Percentiles rank a stretch among this genome's conserved stretches.
These are phyloP conservation scores for Dicrurus megarhynchus DNA, from an alignment of 2,113 vertebrate genomes.

Conservation along the genomic window DNA sequence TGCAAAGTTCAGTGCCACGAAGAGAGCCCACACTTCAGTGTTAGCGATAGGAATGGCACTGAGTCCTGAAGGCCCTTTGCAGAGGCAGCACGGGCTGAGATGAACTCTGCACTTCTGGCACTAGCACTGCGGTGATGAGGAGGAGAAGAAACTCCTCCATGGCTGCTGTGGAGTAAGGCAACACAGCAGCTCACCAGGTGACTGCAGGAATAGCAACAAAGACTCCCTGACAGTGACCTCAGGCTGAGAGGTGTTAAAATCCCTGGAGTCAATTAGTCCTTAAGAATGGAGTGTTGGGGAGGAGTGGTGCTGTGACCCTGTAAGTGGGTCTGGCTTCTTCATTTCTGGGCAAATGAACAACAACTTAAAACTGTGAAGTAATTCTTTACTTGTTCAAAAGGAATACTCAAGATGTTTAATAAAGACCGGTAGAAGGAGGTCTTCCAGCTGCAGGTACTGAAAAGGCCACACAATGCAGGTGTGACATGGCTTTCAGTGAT, in stretches of 20 bases:
- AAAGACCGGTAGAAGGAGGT: not conserved
- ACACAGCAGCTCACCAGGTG: not conserved
- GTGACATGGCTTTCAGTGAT: not conserved
- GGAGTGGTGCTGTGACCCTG: not conserved
- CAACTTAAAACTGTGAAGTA: not conserved
- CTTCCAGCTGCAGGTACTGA: not conserved
- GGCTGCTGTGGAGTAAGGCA: not conserved
- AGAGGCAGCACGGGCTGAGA: not conserved
- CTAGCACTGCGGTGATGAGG: too few species aligned
- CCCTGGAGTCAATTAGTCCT: not conserved
- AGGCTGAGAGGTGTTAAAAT: not conserved
- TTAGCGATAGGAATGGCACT: not conserved
- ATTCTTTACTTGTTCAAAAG: not conserved
- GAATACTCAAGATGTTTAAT: not conserved
- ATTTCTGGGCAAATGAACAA: not conserved
- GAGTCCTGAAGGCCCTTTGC: not conserved
- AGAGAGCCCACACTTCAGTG: not conserved
- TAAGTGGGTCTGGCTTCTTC: not conserved
- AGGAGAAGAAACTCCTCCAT: not conserved
- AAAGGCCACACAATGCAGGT: not conserved
- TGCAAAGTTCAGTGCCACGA: not conserved
- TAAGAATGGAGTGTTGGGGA: not conserved
- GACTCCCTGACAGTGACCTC: not conserved
- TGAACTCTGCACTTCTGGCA: not conserved
- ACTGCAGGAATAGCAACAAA: not conserved